Conservation (phyloP, 1,140 invertebrate genomes). For the Tribolium castaneum region DNA sequence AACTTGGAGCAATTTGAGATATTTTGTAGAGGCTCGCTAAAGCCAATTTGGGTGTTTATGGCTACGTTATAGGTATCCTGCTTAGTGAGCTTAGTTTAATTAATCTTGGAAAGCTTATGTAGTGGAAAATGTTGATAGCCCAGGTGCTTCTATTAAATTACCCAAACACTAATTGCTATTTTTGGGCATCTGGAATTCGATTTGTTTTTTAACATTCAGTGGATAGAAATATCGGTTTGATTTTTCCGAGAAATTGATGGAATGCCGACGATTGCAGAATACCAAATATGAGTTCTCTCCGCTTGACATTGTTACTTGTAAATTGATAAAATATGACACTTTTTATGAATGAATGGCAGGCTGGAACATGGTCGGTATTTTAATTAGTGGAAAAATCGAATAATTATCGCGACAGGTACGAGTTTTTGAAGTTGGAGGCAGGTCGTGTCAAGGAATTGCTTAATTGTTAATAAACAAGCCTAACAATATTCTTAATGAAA, state of each 20-base stretch:
- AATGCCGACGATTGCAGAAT: constrained; percentile 17
- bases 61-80: neutral
- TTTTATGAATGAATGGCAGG: constrained; percentile 24
- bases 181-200: no score
- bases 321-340: constrained; percentile 33
- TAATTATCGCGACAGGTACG: constrained; percentile 3
- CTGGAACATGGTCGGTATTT: constrained; percentile 7
- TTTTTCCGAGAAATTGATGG: constrained; percentile 19
- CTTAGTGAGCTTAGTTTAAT: neutral
- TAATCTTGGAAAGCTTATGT: neutral
- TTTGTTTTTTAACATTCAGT: constrained; percentile 8
- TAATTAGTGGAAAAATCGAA: constrained; percentile 17
- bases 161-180: neutral
- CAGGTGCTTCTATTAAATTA: neutral
- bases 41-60: neutral
- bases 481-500: constrained; percentile 14
- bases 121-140: neutral
- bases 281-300: neutral
- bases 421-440: neutral
- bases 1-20: neutral
- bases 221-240: neutral
- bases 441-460: constrained; percentile 9
- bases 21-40: neutral
- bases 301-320: constrained; percentile 11
- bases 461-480: constrained; percentile 34